Conservation (phyloP, 2,113 vertebrate species). For the Sakesphorus luctuosus region DNA sequence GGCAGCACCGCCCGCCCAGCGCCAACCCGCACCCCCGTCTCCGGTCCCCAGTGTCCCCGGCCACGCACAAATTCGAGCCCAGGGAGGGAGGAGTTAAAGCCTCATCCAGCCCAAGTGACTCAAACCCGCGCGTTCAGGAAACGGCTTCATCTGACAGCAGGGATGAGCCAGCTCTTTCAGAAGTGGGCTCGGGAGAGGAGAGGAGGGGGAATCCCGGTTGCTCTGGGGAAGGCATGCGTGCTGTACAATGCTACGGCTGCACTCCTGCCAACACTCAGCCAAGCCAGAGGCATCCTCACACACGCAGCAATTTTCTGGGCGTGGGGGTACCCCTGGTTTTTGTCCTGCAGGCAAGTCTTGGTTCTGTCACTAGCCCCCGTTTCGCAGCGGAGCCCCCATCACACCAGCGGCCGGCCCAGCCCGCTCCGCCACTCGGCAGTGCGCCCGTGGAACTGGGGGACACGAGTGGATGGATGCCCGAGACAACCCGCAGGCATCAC, state of each 20-base stretch:
- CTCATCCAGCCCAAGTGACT: not conserved
- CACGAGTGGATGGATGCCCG: not conserved
- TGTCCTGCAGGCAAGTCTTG: not conserved
- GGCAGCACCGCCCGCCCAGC: not conserved
- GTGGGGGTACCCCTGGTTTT: not conserved
- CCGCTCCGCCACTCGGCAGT: not conserved
- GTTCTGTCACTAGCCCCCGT: not conserved
- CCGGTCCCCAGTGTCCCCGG: not conserved
- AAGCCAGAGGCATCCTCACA: not conserved
- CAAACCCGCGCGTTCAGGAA: conserved; percentile 16
- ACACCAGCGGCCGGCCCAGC: not conserved
- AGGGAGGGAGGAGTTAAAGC: conserved; percentile 5
- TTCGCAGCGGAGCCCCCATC: not conserved
- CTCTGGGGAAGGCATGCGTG: not conserved
- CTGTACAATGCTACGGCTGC: not conserved
- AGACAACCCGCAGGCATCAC: not conserved
- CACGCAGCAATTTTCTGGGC: not conserved
- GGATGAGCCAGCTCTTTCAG: conserved; percentile 24
- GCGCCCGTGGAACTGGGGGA: too few relatives aligned
- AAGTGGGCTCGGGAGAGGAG: not conserved
- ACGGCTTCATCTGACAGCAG: conserved; percentile 25
- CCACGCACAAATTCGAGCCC: not conserved
- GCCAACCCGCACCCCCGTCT: not conserved
- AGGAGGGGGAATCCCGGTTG: not conserved
- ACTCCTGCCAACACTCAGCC: not conserved